phyloP scores from a whole-genome alignment of 2,797 vertebrate species.

The Sebastes oblongus region DNA sequence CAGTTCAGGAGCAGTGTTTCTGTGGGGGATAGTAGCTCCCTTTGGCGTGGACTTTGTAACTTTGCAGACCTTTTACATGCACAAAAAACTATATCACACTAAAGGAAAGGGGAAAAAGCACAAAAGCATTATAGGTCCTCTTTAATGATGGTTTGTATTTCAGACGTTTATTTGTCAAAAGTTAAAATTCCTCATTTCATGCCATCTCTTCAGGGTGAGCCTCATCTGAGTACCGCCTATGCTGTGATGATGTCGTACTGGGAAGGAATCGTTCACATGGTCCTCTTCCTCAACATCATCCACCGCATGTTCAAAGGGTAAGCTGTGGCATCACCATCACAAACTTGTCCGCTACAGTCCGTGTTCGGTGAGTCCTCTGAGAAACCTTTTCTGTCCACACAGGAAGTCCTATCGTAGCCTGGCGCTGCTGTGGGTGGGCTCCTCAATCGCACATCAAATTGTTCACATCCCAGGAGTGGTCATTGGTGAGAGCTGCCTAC shows the following conservation, averaged over 20 bases:
- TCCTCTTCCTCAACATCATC: constrained; percentile 86
- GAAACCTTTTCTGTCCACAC: constrained; percentile 6
- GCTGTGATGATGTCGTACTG: constrained; percentile 92
- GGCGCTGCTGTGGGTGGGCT: constrained; percentile 91
- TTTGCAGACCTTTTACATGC: no score
- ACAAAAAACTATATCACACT: no score
- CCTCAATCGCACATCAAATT: constrained; percentile 85
- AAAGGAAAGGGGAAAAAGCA: no score
- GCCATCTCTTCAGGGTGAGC: constrained; percentile 79
- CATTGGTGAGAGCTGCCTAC: constrained; percentile 79
- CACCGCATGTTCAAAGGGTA: constrained; percentile 83
- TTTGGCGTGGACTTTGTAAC: no score
- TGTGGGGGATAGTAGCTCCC: no score
- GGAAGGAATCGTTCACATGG: constrained; percentile 87
- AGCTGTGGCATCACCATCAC: background rate
- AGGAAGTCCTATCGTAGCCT: constrained; percentile 87
- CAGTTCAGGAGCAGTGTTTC: no score
- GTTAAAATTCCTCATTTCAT: background rate
- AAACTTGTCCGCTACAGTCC: accelerated
- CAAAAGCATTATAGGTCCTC: no score
- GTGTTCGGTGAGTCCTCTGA: background rate
- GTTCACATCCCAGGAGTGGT: constrained; percentile 88
- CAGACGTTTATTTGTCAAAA: background rate
- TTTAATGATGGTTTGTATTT: background rate
- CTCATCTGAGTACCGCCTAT: constrained; percentile 86